Evolutionary conservation across 2,888 invertebrate species (phyloP).

Genomic region (Pteria penguin): DNA sequence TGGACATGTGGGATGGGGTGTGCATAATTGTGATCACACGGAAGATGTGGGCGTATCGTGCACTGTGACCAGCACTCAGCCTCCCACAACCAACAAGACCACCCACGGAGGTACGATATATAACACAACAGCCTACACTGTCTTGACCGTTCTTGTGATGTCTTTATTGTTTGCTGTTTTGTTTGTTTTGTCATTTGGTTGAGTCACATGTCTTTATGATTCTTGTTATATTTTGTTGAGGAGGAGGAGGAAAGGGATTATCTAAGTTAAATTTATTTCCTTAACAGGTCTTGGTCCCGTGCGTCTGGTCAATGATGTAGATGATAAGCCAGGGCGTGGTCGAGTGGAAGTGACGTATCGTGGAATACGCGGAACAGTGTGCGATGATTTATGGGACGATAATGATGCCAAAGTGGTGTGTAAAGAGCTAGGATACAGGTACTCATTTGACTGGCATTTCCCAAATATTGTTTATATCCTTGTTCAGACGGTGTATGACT

Average conservation of each 20-base stretch:
- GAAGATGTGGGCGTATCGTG: constrained; percentile 29
- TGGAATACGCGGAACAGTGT: constrained; percentile 61
- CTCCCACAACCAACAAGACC: background rate
- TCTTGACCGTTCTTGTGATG: too few species aligned
- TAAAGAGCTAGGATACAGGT: constrained; percentile 27
- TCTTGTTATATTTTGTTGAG: too few species aligned
- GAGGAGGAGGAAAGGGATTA: too few species aligned
- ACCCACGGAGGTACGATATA: too few species aligned
- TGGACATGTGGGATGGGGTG: constrained; percentile 86
- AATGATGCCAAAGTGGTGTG: constrained; percentile 55
- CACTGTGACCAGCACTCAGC: background rate
- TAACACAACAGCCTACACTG: too few species aligned
- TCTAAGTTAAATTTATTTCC: too few species aligned
- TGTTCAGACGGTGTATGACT: too few species aligned
- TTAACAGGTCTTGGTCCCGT: background rate
- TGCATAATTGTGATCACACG: constrained; percentile 84
- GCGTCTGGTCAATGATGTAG: constrained; percentile 8
- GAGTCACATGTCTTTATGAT: too few species aligned
- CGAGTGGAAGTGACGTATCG: constrained; percentile 55
- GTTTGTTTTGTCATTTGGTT: too few species aligned
- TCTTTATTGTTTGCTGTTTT: too few species aligned
- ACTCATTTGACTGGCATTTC: too few species aligned
- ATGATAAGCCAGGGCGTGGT: constrained; percentile 40
- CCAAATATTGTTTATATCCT: too few species aligned
- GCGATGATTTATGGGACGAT: constrained; percentile 62